Percentiles rank a stretch among this genome's conserved stretches.
Evolutionary conservation across 2,113 vertebrate genomes (phyloP).

Genomic region (Ictalurus furcatus): DNA sequence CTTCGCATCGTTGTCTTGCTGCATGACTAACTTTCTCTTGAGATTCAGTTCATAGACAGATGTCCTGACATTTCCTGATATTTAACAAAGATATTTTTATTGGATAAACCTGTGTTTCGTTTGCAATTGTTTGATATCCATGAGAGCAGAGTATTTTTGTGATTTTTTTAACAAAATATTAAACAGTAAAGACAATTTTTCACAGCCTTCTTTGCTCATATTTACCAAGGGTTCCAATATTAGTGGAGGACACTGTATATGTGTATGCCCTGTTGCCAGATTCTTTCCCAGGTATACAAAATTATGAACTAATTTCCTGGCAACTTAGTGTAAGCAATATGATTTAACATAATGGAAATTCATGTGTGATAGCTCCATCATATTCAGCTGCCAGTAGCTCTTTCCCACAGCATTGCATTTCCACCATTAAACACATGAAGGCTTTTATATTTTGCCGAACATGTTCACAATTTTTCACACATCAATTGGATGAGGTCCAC

Average conservation of each 20-base stretch:
- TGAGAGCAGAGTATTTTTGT: no score
- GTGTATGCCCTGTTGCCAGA: not conserved
- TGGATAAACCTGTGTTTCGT: no score
- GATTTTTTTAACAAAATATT: no score
- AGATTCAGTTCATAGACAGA: no score
- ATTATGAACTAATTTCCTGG: not conserved
- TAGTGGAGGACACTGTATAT: not conserved
- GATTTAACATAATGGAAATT: not conserved
- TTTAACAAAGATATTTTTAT: no score
- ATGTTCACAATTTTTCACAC: not conserved
- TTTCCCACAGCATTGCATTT: not conserved
- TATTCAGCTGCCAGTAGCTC: not conserved
- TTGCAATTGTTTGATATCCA: no score
- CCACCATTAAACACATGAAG: not conserved
- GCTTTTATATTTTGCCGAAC: not conserved
- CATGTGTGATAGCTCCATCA: not conserved
- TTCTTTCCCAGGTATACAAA: not conserved
- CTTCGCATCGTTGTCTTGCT: no score
- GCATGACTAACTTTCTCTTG: no score
- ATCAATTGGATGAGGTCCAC: not conserved
- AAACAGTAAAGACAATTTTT: no score
- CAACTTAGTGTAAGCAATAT: not conserved
- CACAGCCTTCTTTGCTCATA: no score
- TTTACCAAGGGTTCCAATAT: no score
- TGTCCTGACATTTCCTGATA: no score